A percentile compares a stretch with the other conserved stretches of the same genome.
Evolutionary conservation across 2,113 vertebrate species (phyloP).

Genomic region (Bubo scandiacus): DNA sequence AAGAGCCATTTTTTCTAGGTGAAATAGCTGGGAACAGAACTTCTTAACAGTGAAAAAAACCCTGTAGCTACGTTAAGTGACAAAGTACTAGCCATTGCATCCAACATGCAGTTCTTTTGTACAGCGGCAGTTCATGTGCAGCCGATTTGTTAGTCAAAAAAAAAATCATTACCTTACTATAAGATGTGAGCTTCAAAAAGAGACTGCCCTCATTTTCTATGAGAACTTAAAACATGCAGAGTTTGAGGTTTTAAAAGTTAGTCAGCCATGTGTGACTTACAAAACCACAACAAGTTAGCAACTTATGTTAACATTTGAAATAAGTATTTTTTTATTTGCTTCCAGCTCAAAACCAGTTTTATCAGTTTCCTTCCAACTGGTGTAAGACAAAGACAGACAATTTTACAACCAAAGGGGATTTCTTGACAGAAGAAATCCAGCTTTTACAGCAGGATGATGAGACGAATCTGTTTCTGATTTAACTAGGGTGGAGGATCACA

Average conservation of each 20-base stretch:
- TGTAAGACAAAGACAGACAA: background rate
- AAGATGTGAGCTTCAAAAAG: slow-evolving; percentile 12
- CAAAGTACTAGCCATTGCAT: background rate
- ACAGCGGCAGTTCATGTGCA: background rate
- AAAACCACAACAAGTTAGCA: slow-evolving; percentile 1
- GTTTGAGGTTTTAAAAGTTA: slow-evolving; percentile 33
- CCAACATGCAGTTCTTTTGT: background rate
- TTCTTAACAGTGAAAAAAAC: background rate
- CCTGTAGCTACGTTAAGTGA: background rate
- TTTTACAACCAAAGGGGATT: background rate
- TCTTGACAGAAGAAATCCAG: background rate
- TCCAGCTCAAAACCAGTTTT: background rate
- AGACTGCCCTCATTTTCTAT: slow-evolving; percentile 19
- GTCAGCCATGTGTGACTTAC: background rate
- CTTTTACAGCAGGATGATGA: background rate
- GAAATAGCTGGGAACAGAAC: background rate
- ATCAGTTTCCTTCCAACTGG: background rate
- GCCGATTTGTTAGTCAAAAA: background rate
- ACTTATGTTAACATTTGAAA: slow-evolving; percentile 4
- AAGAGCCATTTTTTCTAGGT: background rate
- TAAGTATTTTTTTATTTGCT: background rate
- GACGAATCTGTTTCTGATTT: background rate
- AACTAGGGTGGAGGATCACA: background rate
- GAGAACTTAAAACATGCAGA: slow-evolving; percentile 18
- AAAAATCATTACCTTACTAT: background rate